Evolutionary conservation across 2,797 vertebrate genomes (phyloP), one percentile per base, ranked within the genome.

Genomic region (Pangasius larnaudii): DNA sequence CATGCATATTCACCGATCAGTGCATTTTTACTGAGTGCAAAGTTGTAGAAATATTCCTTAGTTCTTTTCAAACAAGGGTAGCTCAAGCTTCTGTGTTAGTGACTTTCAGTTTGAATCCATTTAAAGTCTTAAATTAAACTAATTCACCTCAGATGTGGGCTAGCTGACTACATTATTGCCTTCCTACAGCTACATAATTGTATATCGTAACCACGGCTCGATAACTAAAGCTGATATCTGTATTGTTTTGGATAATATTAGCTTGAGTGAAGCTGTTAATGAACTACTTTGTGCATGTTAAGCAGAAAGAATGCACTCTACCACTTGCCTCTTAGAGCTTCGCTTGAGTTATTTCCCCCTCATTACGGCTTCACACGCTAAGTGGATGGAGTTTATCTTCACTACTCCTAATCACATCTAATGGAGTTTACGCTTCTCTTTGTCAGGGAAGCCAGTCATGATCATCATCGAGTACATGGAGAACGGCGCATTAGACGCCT

Each of bases 391-490:
- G 88, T 86, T 80, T 81, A 75, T 89, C 75, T 89, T 89, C 87
- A 58, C 87, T 14, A 63, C 87, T 51, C 81, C 19, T 69, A 53
- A 84, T 69, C 77, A 78, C 61, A 33, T 82, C 87, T 91, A 89
- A 88, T 88, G 77, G 88, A 91, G 79, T 90, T 84, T 85, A 53
- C 79, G 69, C 84, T 91, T 92, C 87, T 92, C 90, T 86, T 91
- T 94, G 95, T 90, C 94, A 99, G 99, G 99, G 90, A 99, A 99
- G 93, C 99, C 99, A 22, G 97, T 99, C 92, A 99, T 99, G 99
- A 99, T 99, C 93, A 97, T 99, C 94, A 99, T 99, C 92, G 99
- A 99, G 96, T 99, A 98, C 93, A 99, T 99, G 99, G 98, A 99
- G 94, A 99, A 99, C 87, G 98, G 98, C 93, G 97, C 98, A 89